phyloP scores from a whole-genome alignment of 2,113 vertebrate genomes.

The Trogon melanurus region DNA sequence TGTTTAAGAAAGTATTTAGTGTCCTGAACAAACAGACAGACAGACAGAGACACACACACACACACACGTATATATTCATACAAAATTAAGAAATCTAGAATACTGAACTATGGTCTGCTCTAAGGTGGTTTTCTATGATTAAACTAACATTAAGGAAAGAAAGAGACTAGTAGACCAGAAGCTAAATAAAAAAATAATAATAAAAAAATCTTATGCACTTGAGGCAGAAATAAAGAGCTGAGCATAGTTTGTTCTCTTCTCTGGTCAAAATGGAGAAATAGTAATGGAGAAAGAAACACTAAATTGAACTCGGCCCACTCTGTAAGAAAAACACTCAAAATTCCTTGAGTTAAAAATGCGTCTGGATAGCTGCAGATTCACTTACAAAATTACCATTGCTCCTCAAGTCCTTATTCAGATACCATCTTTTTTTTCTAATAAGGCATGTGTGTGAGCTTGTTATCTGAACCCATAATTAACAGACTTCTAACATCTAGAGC shows the following conservation, averaged over 20 bases:
- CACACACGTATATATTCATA: not conserved
- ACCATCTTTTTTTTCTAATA: not conserved
- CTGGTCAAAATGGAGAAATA: slow-evolving; percentile 25
- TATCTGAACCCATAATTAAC: slow-evolving; percentile 5
- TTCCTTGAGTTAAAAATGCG: slow-evolving; percentile 21
- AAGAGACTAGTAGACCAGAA: not conserved
- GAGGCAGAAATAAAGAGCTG: not conserved
- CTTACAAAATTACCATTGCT: not conserved
- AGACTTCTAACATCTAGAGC: not conserved
- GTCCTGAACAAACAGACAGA: not conserved
- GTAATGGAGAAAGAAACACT: slow-evolving; percentile 9
- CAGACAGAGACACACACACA: too few species aligned
- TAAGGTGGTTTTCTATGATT: not conserved
- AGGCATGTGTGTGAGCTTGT: not conserved
- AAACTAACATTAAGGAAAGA: not conserved
- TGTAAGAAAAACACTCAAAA: not conserved
- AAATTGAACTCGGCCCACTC: not conserved
- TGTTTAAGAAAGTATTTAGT: not conserved
- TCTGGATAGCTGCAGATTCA: slow-evolving; percentile 16
- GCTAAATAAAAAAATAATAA: not conserved
- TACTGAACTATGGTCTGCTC: not conserved
- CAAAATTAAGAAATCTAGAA: not conserved
- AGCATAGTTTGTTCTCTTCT: not conserved
- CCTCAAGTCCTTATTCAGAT: not conserved
- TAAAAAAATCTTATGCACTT: not conserved